These are phyloP conservation scores for Meghimatium bilineatum DNA, from an alignment of 2,888 invertebrate species.

Conservation along the genomic window DNA sequence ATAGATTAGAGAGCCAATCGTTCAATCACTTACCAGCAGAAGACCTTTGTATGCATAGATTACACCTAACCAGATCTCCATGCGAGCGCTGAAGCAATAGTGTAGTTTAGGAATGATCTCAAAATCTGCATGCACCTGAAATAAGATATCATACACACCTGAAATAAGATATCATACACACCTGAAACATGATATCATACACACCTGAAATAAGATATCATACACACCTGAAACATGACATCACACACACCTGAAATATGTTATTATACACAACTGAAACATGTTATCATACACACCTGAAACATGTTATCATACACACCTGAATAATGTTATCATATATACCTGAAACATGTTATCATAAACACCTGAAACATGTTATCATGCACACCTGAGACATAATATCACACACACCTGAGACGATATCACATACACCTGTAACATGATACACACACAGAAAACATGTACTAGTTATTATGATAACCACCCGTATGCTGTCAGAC, in stretches of 20 bases:
- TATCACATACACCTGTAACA: too few species aligned
- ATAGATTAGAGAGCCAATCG: too few species aligned
- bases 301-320: neutral
- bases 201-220: neutral
- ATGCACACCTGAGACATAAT: too few species aligned
- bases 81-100: slow-evolving; percentile 95
- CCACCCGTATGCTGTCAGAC: too few species aligned
- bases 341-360: too few species aligned
- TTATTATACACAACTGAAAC: slow-evolving; percentile 49
- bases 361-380: too few species aligned
- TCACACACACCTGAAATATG: neutral
- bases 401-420: too few species aligned
- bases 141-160: neutral
- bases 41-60: slow-evolving; percentile 99
- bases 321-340: too few species aligned
- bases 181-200: slow-evolving; percentile 50
- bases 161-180: neutral
- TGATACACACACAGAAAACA: too few species aligned
- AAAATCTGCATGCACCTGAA: slow-evolving; percentile 84
- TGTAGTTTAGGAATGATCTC: slow-evolving; percentile 93
- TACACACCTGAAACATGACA: slow-evolving; percentile 50
- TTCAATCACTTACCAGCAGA: slow-evolving; percentile 85
- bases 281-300: neutral
- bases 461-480: too few species aligned
- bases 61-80: slow-evolving; percentile 95